Evolutionary conservation across 2,797 vertebrate species (phyloP).

Genomic region (Triplophysa bombifrons): DNA sequence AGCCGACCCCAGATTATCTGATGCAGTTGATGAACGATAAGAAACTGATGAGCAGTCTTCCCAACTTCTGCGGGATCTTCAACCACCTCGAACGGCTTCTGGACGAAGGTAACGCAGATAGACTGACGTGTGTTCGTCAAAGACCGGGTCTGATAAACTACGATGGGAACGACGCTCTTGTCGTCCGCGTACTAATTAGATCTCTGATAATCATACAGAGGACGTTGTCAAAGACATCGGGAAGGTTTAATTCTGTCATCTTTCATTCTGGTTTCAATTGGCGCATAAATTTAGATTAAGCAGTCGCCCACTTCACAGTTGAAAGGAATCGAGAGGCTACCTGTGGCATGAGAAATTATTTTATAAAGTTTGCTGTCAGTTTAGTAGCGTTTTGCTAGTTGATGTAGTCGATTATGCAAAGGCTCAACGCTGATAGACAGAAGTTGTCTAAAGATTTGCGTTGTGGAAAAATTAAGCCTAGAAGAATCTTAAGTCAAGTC

Average conservation of each 20-base stretch:
- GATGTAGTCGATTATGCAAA: background rate
- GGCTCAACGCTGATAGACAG: background rate
- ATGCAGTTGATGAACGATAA: slow-evolving; percentile 92
- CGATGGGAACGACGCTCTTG: background rate
- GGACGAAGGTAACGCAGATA: slow-evolving; percentile 75
- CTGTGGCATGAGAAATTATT: slow-evolving; percentile 35
- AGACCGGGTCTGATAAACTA: background rate
- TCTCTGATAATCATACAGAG: no score
- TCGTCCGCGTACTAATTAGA: background rate
- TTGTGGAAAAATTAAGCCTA: background rate
- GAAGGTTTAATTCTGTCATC: background rate
- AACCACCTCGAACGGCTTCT: slow-evolving; percentile 83
- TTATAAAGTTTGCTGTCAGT: slow-evolving; percentile 19
- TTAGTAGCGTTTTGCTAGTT: background rate
- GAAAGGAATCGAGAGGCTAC: background rate
- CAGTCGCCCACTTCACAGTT: background rate
- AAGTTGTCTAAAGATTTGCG: background rate
- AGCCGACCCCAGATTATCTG: slow-evolving; percentile 96
- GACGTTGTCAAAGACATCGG: background rate
- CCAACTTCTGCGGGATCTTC: slow-evolving; percentile 98
- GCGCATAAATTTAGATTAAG: slow-evolving; percentile 9
- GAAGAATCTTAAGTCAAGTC: background rate
- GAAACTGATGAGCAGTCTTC: slow-evolving; percentile 89
- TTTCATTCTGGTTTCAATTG: background rate
- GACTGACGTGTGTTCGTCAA: slow-evolving; percentile 14